Conservation (phyloP, 2,113 vertebrate species). For the Phalacrocorax carbo region DNA sequence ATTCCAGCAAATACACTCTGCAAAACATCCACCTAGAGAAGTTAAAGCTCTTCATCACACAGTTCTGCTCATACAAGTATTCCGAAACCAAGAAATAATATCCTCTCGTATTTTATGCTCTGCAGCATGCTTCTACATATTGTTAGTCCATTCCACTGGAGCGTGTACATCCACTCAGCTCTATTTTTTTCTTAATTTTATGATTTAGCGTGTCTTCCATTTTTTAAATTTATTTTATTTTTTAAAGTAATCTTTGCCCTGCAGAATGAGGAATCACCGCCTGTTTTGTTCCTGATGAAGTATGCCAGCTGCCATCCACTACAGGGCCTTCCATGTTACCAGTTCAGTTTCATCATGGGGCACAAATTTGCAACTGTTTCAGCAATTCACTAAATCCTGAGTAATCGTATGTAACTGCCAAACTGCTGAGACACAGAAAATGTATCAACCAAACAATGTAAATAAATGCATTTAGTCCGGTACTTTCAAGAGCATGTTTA, state of each 20-base stretch:
- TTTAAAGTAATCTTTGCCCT: background rate
- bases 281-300: background rate
- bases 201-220: background rate
- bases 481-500: background rate
- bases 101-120: background rate
- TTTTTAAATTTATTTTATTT: background rate
- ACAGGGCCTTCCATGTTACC: background rate
- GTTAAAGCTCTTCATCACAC: slow-evolving; percentile 4
- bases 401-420: background rate
- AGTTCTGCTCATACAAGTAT: background rate
- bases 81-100: background rate
- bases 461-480: background rate
- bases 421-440: background rate
- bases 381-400: background rate
- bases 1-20: slow-evolving; percentile 6
- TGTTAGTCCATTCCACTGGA: background rate
- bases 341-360: background rate
- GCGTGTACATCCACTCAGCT: background rate
- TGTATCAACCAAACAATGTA: background rate
- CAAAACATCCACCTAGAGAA: background rate
- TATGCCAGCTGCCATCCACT: background rate
- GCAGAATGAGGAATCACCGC: background rate
- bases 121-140: background rate
- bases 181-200: background rate
- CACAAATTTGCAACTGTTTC: background rate